Percentiles rank a stretch among this genome's conserved stretches.
Conservation (phyloP, 37 sponge, comb jelly and placozoan genomes). For the Agelas oroides region DNA sequence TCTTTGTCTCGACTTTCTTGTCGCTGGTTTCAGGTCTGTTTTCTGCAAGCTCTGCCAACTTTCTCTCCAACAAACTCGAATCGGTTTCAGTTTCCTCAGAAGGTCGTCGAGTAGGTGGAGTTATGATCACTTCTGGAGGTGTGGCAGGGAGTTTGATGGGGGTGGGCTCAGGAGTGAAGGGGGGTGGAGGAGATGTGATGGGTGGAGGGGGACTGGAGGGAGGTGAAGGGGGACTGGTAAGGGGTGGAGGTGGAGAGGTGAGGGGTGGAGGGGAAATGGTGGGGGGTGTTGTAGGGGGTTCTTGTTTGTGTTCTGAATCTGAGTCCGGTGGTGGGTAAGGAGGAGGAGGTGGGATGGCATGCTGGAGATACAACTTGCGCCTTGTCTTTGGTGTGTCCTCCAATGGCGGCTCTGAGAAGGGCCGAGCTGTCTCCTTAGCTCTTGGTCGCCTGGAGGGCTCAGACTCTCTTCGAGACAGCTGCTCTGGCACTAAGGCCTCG, state of each 20-base stretch:
- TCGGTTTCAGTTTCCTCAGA: not conserved
- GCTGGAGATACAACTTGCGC: constrained; percentile 13
- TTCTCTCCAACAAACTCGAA: not conserved
- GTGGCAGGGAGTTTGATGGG: not conserved
- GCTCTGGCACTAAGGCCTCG: constrained; percentile 29
- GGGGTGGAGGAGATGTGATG: constrained; percentile 39
- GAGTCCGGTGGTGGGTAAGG: not conserved
- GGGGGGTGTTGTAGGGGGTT: not conserved
- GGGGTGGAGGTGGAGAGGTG: not conserved
- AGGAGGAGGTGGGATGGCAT: constrained; percentile 45
- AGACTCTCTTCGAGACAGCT: not conserved
- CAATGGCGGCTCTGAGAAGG: constrained; percentile 35
- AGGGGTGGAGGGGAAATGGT: not conserved
- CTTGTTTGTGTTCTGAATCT: not conserved
- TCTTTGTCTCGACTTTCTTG: too few species aligned
- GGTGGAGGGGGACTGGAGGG: constrained; percentile 35
- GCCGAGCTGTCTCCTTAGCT: not conserved
- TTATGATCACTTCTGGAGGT: not conserved
- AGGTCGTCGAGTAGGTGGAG: not conserved
- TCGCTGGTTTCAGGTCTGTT: not conserved
- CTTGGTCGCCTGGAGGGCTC: not conserved
- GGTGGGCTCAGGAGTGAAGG: too few species aligned
- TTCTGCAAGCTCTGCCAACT: not conserved
- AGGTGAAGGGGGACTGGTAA: not conserved
- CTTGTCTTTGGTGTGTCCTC: constrained; percentile 8